Percentiles rank a stretch among this genome's conserved stretches.
These are phyloP conservation scores for Lamellibrachia satsuma DNA, from an alignment of 2,888 invertebrate species.

Conservation along the genomic window DNA sequence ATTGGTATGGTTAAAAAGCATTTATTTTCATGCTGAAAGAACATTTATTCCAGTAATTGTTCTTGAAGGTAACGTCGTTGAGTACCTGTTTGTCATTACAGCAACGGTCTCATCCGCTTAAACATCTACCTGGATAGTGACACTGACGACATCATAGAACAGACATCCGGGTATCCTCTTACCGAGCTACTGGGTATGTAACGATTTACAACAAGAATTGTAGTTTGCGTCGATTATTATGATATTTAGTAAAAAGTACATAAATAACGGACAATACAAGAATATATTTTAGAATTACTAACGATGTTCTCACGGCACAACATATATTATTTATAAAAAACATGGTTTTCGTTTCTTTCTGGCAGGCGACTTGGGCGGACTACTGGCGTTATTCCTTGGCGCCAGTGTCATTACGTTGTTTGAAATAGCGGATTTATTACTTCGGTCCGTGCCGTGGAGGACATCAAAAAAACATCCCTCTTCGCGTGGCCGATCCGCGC, in stretches of 20 bases:
- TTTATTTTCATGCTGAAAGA: neutral
- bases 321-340: neutral
- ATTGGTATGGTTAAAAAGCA: neutral
- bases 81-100: neutral
- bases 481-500: neutral
- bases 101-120: neutral
- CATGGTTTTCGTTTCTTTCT: neutral
- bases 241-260: neutral
- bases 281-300: neutral
- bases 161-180: neutral
- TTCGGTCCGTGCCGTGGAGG: neutral
- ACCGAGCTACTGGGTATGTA: neutral
- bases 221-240: neutral
- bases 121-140: neutral
- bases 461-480: neutral
- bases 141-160: neutral
- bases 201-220: neutral
- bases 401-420: slow-evolving; percentile 36
- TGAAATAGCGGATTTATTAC: slow-evolving; percentile 23
- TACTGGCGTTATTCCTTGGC: slow-evolving; percentile 37
- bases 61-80: neutral
- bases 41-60: neutral
- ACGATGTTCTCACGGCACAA: neutral
- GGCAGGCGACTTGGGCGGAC: slow-evolving; percentile 35
- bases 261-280: neutral